phyloP scores from a whole-genome alignment of 2,888 invertebrate species.

The Charanyca ferruginea region DNA sequence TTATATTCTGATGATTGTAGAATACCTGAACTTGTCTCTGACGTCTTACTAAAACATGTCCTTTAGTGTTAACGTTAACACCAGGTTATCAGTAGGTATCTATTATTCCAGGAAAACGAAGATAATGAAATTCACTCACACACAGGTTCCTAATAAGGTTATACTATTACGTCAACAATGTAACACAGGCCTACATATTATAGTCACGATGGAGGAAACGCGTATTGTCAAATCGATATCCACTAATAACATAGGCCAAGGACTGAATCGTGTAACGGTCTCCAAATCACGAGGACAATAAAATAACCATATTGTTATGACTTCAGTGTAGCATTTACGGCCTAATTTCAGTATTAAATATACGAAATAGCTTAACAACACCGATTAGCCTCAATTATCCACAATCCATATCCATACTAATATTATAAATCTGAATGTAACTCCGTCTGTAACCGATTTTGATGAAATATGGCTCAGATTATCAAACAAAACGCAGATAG shows the following conservation, averaged over 20 bases:
- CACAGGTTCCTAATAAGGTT: background rate
- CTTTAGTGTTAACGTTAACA: background rate
- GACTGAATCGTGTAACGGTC: conserved; percentile 15
- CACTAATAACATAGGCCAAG: conserved; percentile 35
- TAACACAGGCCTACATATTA: background rate
- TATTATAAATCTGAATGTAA: too few species aligned
- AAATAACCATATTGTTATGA: conserved; percentile 32
- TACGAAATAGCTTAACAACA: conserved; percentile 17
- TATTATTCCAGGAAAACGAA: background rate
- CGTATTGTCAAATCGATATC: conserved; percentile 31
- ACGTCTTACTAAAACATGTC: too few species aligned
- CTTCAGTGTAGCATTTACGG: conserved; percentile 30
- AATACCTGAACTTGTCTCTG: background rate
- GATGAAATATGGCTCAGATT: too few species aligned
- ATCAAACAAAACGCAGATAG: too few species aligned
- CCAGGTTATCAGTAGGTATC: background rate
- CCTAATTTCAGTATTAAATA: conserved; percentile 16
- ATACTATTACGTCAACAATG: background rate
- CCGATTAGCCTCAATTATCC: conserved; percentile 32
- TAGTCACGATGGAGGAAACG: background rate
- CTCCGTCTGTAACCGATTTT: too few species aligned
- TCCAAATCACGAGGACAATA: conserved; percentile 25
- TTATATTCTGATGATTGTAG: background rate
- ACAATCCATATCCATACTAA: too few species aligned
- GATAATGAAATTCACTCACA: background rate